Base-by-base conservation (phyloP, 1,140 invertebrate genomes). In the Battus philenor region DNA sequence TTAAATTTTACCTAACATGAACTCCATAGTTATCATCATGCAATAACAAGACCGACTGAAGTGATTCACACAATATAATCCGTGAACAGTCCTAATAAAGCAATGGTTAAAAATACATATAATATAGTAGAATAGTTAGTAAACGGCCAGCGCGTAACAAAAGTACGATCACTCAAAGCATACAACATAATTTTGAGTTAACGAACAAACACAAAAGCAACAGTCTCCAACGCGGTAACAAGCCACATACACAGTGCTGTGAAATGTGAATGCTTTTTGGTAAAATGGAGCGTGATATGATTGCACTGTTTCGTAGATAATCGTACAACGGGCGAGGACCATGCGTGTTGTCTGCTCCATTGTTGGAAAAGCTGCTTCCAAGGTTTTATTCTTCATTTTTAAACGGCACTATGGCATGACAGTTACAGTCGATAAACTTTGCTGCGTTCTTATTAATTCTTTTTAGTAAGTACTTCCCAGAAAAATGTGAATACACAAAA, bases 301-400 rank as follows among this genome's bases (percentile, higher is more conserved):
- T 82, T 81, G 66, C 75, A 70, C 79, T 82, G 77, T 83, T 83
- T 70, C 82, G 68, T 86, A 86, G 82, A 86, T 83, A 84, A 72
- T 72, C 79, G 70, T 78, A 79, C 77, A 55, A 54, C 81, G 68
- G 68, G 72, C 69, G 79, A 67, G 68, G 78, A 78, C 67, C 79
- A 72, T 72, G 77, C 82, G 76, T 83, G 82, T 85, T 85, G 81
- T 73, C 81, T 81, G 71, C 79, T 86, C 54, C 82, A 81, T 83
- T 86, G 82, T 86, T 86, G 82, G 82, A 86, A 86, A 77, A 73
- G 79, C 82, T 86, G 82, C 79, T 83, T 83, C 68, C 81, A 86
- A 86, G 82, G 82, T 86, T 83, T 67, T 79, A 72, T 77, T 82
- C 74, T 72, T 69, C 72, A 81, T 85, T 82, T 75, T 80, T 85